Percentiles rank a stretch among this genome's conserved stretches.
Conservation (phyloP, 2,113 vertebrate genomes). For the Myotis lucifugus region DNA sequence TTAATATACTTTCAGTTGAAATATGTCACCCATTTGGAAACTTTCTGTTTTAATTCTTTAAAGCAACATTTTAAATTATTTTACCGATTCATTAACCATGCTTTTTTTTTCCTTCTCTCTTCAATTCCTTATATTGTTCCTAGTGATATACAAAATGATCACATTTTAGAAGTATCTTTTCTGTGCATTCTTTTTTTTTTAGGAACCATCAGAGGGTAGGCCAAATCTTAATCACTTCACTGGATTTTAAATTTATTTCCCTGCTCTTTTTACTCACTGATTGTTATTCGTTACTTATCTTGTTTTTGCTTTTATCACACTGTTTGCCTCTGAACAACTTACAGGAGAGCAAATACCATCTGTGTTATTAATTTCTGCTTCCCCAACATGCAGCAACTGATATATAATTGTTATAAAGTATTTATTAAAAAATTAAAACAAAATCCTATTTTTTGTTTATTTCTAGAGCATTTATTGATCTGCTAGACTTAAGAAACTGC, state of each 20-base stretch:
- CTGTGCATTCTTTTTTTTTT: not conserved
- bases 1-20: constrained; percentile 44
- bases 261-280: not conserved
- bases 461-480: not conserved
- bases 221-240: not conserved
- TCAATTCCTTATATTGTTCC: not conserved
- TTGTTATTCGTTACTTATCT: not conserved
- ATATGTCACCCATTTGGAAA: constrained; percentile 23
- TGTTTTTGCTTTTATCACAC: constrained; percentile 17
- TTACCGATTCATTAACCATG: not conserved
- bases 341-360: not conserved
- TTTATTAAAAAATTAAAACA: not conserved
- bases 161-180: not conserved
- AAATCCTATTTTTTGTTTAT: not conserved
- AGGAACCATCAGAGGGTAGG: not conserved
- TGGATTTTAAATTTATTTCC: not conserved
- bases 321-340: not conserved
- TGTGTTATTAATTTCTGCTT: not conserved
- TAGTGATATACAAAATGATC: not conserved
- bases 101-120: not conserved
- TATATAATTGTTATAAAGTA: not conserved
- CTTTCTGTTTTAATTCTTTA: not conserved
- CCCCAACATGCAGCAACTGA: not conserved
- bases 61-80: constrained; percentile 18
- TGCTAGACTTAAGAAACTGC: not conserved